Conservation (phyloP, 2,797 vertebrate genomes). For the Paramormyrops hopkinsi region DNA sequence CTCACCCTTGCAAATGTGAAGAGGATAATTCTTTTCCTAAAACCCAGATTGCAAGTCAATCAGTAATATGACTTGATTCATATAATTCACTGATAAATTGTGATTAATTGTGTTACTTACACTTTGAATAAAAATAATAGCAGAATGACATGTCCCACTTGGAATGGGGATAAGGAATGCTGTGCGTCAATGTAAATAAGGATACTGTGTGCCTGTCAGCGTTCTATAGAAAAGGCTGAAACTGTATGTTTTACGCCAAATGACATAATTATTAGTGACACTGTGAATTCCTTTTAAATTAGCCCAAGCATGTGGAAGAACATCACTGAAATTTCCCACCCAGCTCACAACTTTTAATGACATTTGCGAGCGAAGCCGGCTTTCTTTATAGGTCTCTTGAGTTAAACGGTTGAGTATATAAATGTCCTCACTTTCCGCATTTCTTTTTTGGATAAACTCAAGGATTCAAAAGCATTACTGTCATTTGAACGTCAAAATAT, state of each 20-base stretch:
- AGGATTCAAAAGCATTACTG: neutral
- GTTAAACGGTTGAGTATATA: neutral
- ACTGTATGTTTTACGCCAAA: neutral
- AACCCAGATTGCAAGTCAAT: neutral
- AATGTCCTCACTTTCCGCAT: neutral
- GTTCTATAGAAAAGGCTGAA: neutral
- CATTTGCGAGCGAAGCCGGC: neutral
- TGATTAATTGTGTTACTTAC: neutral
- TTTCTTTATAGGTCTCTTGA: neutral
- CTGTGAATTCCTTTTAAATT: conserved; percentile 8
- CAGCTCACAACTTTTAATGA: neutral
- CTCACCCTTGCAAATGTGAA: neutral
- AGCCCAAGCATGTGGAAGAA: conserved; percentile 11
- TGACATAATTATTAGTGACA: conserved; percentile 1
- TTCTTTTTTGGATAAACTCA: neutral
- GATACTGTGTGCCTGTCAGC: neutral
- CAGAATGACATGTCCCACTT: neutral
- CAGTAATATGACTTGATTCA: neutral
- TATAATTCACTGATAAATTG: neutral
- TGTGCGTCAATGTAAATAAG: neutral
- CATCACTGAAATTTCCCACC: neutral
- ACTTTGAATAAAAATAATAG: neutral
- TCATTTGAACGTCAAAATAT: neutral
- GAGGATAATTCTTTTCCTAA: neutral
- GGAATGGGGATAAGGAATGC: neutral